Evolutionary conservation across 2,113 vertebrate species (phyloP).

Genomic region (Pyxicephalus adspersus): DNA sequence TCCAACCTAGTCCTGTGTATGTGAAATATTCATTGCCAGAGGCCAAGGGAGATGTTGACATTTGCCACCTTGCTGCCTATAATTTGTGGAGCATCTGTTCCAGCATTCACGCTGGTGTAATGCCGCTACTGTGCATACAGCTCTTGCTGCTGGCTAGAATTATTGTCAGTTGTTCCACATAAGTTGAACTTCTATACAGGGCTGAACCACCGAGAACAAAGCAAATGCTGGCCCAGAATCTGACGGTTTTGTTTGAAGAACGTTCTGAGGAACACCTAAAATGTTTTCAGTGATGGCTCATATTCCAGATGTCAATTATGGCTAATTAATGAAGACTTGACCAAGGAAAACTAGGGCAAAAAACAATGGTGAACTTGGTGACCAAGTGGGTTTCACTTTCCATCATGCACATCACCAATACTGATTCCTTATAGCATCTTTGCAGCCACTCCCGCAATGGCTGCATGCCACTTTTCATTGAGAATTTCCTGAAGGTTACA

Average conservation of each 20-base stretch:
- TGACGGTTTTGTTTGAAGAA: not conserved
- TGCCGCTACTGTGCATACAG: not conserved
- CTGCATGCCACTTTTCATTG: no score
- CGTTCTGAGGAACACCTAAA: not conserved
- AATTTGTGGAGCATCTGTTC: slow-evolving; percentile 16
- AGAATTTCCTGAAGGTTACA: no score
- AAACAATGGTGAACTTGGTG: no score
- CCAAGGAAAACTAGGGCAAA: no score
- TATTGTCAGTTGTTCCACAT: slow-evolving; percentile 5
- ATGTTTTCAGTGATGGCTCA: not conserved
- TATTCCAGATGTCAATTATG: no score
- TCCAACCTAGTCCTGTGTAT: not conserved
- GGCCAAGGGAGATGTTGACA: slow-evolving; percentile 6
- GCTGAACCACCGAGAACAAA: not conserved
- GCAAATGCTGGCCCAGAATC: not conserved
- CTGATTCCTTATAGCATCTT: no score
- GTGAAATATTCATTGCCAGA: slow-evolving; percentile 15
- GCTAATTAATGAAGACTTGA: no score
- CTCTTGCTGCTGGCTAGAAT: not conserved
- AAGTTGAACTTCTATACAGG: not conserved
- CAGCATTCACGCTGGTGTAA: not conserved
- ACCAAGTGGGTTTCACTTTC: no score
- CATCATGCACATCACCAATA: no score
- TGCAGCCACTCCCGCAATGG: no score
- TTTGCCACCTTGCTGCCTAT: slow-evolving; percentile 2